Evolutionary conservation across 2,888 invertebrate genomes (phyloP).

Genomic region (Cylindroiulus punctatus): DNA sequence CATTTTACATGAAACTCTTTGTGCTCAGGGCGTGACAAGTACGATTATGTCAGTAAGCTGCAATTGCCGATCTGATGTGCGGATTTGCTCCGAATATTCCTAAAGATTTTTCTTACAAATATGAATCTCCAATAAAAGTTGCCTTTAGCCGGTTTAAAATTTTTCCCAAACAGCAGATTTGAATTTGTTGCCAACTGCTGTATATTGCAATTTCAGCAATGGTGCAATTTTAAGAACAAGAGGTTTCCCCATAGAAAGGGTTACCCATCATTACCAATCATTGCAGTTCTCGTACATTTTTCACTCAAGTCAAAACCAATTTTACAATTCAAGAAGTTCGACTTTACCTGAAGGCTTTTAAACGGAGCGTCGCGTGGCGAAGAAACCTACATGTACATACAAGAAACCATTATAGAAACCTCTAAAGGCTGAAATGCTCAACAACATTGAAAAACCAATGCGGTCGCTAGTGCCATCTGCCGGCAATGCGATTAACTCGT

Average conservation of each 20-base stretch:
- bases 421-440: neutral
- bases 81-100: too few relatives aligned
- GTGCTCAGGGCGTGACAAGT: too few relatives aligned
- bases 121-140: too few relatives aligned
- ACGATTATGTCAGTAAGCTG: too few relatives aligned
- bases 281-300: neutral
- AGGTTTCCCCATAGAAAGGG: neutral
- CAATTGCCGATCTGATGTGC: too few relatives aligned
- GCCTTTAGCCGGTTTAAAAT: too few relatives aligned
- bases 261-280: neutral
- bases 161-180: too few relatives aligned
- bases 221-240: neutral
- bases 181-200: too few relatives aligned
- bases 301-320: neutral
- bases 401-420: too few relatives aligned
- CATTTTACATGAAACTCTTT: too few relatives aligned
- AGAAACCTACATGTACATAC: neutral
- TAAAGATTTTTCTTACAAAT: too few relatives aligned
- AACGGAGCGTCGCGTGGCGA: neutral
- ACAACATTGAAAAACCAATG: neutral
- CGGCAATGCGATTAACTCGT: too few relatives aligned
- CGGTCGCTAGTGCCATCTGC: neutral
- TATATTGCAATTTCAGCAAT: neutral
- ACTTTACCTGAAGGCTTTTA: neutral
- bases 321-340: neutral